These are phyloP conservation scores for Aphaenogaster rudis DNA, from an alignment of 1,140 invertebrate species.

Conservation along the genomic window DNA sequence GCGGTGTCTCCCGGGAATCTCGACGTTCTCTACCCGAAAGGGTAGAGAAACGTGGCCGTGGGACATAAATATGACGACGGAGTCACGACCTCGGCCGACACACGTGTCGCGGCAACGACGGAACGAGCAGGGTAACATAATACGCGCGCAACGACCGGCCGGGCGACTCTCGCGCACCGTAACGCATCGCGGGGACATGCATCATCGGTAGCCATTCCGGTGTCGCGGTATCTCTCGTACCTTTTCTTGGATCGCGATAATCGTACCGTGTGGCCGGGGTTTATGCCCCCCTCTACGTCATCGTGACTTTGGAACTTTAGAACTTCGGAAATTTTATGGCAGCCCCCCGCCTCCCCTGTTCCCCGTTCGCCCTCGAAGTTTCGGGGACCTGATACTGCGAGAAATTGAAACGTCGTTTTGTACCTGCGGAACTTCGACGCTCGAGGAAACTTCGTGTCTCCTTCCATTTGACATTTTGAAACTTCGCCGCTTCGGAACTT, in stretches of 20 bases:
- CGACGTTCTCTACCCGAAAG: slow-evolving; percentile 6
- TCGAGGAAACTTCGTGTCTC: not conserved
- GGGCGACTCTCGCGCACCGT: slow-evolving; percentile 39
- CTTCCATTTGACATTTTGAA: not conserved
- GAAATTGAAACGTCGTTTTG: not conserved
- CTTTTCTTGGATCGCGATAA: slow-evolving; percentile 66
- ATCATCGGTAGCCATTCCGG: slow-evolving; percentile 75
- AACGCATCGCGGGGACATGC: slow-evolving; percentile 69
- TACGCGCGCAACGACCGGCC: slow-evolving; percentile 61
- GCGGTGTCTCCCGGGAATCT: slow-evolving; percentile 51
- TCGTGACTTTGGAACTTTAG: slow-evolving; percentile 7
- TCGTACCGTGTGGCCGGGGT: not conserved
- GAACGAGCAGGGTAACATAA: slow-evolving; percentile 70
- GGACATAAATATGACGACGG: slow-evolving; percentile 75
- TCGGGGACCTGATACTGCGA: not conserved
- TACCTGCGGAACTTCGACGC: not conserved
- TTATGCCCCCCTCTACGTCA: not conserved
- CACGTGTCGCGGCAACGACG: slow-evolving; percentile 62
- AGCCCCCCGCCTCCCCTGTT: not conserved
- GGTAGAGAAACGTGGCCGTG: slow-evolving; percentile 28
- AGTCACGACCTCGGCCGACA: slow-evolving; percentile 67
- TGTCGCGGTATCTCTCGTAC: slow-evolving; percentile 71
- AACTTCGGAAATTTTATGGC: not conserved
- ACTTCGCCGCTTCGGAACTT: not conserved
- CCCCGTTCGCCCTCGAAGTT: not conserved